Evolutionary conservation across 2,888 invertebrate genomes (phyloP).

Genomic region (Xestia xanthographa): DNA sequence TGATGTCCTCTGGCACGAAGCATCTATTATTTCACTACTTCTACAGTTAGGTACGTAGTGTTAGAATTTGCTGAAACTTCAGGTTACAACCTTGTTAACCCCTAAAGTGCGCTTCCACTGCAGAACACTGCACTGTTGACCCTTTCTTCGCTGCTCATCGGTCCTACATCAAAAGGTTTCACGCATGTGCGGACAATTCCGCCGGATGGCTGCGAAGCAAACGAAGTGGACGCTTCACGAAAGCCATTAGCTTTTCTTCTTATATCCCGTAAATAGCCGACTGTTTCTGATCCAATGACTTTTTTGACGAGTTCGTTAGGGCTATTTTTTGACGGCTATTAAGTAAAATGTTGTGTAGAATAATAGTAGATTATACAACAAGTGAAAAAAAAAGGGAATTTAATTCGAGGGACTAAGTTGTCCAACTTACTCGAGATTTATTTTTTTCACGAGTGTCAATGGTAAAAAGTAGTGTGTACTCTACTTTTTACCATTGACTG

Average conservation of each 20-base stretch:
- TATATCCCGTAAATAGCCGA: slow-evolving; percentile 61
- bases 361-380: no score
- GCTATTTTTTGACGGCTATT: slow-evolving; percentile 48
- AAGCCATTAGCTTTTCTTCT: slow-evolving; percentile 67
- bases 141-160: slow-evolving; percentile 45
- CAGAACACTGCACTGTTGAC: slow-evolving; percentile 50
- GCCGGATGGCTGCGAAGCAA: slow-evolving; percentile 70
- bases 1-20: neutral
- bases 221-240: slow-evolving; percentile 68
- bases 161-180: slow-evolving; percentile 77
- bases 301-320: slow-evolving; percentile 48
- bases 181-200: slow-evolving; percentile 82
- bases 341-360: slow-evolving; percentile 32
- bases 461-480: no score
- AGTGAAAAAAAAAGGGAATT: no score
- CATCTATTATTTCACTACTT: neutral
- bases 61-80: neutral
- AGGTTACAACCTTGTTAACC: slow-evolving; percentile 19
- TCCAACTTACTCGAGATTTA: no score
- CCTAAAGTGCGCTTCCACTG: slow-evolving; percentile 34
- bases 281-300: slow-evolving; percentile 61
- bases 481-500: no score
- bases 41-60: neutral
- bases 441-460: no score
- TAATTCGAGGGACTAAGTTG: no score